phyloP scores from a whole-genome alignment of 2,888 invertebrate genomes.

The Aspidiotus destructor region DNA sequence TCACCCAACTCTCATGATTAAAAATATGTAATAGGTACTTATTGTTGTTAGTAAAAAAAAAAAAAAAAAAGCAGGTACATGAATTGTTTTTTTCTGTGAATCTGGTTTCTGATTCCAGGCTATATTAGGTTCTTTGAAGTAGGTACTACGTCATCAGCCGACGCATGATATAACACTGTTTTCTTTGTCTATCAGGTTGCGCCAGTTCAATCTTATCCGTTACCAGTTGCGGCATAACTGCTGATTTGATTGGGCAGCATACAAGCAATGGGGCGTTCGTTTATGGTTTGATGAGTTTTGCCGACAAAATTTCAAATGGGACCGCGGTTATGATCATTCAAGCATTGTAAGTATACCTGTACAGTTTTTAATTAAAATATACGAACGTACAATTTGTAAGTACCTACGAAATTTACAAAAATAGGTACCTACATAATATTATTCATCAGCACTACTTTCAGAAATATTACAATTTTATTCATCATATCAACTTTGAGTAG shows the following conservation, averaged over 20 bases:
- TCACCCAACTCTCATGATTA: too few relatives aligned
- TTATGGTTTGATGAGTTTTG: conserved; percentile 86
- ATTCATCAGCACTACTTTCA: not conserved
- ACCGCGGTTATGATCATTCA: conserved; percentile 74
- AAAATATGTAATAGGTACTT: too few relatives aligned
- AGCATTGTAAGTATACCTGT: conserved; percentile 52
- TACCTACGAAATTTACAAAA: not conserved
- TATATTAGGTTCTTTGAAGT: too few relatives aligned
- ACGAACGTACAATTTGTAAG: not conserved
- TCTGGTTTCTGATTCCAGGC: too few relatives aligned
- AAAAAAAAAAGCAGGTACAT: too few relatives aligned
- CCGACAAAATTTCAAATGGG: conserved; percentile 85
- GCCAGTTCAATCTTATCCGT: conserved; percentile 80
- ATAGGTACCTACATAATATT: not conserved
- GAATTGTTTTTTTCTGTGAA: too few relatives aligned
- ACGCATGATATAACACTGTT: too few relatives aligned
- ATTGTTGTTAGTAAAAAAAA: too few relatives aligned
- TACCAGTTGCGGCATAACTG: conserved; percentile 77
- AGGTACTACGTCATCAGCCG: too few relatives aligned
- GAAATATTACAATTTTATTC: too few relatives aligned
- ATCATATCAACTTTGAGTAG: too few relatives aligned
- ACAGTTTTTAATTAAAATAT: not conserved
- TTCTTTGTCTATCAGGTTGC: conserved; percentile 44
- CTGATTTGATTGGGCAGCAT: conserved; percentile 78
- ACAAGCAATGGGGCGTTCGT: conserved; percentile 81